Evolutionary conservation across 1,140 invertebrate genomes (phyloP).

Genomic region (Megathymus violae): DNA sequence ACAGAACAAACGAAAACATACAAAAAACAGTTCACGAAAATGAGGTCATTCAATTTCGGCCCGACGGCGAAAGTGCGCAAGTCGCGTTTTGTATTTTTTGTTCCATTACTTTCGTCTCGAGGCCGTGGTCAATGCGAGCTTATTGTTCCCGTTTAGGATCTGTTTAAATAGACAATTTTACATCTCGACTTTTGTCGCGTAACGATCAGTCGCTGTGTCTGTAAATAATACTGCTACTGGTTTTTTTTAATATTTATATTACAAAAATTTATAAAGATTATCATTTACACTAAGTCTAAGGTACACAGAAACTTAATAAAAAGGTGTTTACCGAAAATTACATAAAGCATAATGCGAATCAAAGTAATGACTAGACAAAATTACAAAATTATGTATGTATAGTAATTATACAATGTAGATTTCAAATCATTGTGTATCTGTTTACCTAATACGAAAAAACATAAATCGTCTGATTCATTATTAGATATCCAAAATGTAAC

Average conservation of each 20-base stretch:
- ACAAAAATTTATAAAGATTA: too few relatives aligned
- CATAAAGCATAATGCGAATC: too few relatives aligned
- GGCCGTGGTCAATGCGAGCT: slow-evolving; percentile 58
- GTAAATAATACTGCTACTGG: background rate
- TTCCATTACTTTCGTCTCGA: slow-evolving; percentile 66
- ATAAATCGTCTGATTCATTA: too few relatives aligned
- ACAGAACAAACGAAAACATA: slow-evolving; percentile 43
- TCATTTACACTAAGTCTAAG: too few relatives aligned
- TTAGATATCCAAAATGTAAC: too few relatives aligned
- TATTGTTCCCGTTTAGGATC: slow-evolving; percentile 51
- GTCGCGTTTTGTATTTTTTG: slow-evolving; percentile 53
- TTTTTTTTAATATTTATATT: background rate
- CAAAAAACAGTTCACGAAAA: slow-evolving; percentile 45
- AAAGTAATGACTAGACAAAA: too few relatives aligned
- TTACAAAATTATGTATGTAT: too few relatives aligned
- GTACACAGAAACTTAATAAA: too few relatives aligned
- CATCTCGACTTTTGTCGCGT: slow-evolving; percentile 25
- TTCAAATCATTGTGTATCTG: too few relatives aligned
- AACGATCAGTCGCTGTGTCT: background rate
- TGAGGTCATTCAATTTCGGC: slow-evolving; percentile 68
- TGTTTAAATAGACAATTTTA: slow-evolving; percentile 27
- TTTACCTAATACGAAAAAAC: too few relatives aligned
- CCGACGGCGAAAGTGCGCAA: slow-evolving; percentile 52
- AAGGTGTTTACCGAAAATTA: too few relatives aligned
- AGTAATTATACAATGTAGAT: too few relatives aligned